Base-by-base conservation (phyloP, 2,113 vertebrate genomes). In the Hyla sarda region DNA sequence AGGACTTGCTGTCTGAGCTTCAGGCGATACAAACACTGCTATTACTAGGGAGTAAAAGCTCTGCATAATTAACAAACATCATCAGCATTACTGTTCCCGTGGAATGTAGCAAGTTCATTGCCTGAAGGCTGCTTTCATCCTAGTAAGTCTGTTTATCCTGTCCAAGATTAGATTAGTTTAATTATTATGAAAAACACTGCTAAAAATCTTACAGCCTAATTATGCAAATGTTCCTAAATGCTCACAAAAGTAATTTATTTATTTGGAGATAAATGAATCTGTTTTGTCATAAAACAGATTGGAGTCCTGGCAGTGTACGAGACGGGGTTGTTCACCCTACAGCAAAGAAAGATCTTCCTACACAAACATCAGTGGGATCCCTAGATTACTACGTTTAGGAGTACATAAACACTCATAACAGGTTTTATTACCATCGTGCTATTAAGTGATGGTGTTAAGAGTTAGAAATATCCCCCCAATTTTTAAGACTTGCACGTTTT, bases 91-190 rank as follows among this genome's bases (percentile, higher is more conserved):
- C 96, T 97, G 96, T 96, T 96, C 93, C 95, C 91, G 92, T 95
- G 95, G 93, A 95, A 95, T 84, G 81, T 90, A 89, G 91, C 92
- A 97, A 97, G 95, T 97, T 95, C 92, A 93, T 96, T 94, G 93
- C 97, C 98, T 87, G 90, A 96, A 99, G 97, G 96, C 95, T 96
- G 95, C 93, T 95, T 95, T 95, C 93, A 95, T 94, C 93, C 93
- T 93, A 94, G 93, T 93, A 97, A 98, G 96, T 97, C 96, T 99
- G 97, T 98, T 98, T 99, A 96, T 95, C 95, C 96, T 97, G 96
- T 96, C 94, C 95, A 96, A 97, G 97, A 99, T 99, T 96, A 96
- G 96, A 99, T 96, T 96, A 96, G 95, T 98, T 98, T 98, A 98
- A 98, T 98, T 98, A 97, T 97, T 98, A 96, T 96, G 95, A 96